phyloP scores from a whole-genome alignment of 2,888 invertebrate species.

The Tetrapedia diversipes region DNA sequence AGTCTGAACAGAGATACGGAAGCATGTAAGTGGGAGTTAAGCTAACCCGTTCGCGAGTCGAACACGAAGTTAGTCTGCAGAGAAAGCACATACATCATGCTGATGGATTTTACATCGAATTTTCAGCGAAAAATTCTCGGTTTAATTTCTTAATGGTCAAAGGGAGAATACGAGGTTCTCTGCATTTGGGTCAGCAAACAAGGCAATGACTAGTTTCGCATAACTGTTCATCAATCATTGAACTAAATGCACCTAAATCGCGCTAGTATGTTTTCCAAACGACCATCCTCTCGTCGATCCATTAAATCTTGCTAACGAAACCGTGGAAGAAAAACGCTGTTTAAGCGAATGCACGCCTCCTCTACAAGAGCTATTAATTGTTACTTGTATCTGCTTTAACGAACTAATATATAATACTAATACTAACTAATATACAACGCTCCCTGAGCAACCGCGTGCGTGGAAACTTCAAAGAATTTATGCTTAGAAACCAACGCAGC shows the following conservation, averaged over 20 bases:
- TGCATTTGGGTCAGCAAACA: constrained; percentile 1
- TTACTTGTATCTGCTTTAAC: constrained; percentile 13
- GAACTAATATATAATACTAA: constrained; percentile 18
- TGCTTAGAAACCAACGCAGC: background rate
- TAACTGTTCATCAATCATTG: constrained; percentile 38
- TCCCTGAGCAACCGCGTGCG: background rate
- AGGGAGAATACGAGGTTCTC: background rate
- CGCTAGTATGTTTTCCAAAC: constrained; percentile 12
- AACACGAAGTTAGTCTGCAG: background rate
- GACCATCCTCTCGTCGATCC: constrained; percentile 5
- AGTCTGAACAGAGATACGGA: too few species aligned
- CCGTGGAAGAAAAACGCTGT: constrained; percentile 28
- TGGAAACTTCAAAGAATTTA: background rate
- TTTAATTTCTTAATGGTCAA: constrained; percentile 13
- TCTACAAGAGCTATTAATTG: constrained; percentile 20
- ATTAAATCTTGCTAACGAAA: constrained; percentile 31
- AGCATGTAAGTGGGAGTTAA: too few species aligned
- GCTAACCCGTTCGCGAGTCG: background rate
- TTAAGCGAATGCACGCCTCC: constrained; percentile 41
- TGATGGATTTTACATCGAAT: background rate
- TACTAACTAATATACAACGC: too few species aligned
- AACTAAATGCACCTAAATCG: constrained; percentile 17
- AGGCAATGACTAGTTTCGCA: constrained; percentile 1
- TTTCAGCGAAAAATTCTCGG: background rate
- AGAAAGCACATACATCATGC: background rate